A percentile compares a stretch with the other conserved stretches of the same genome.
These are phyloP conservation scores for Hypomecis atomaria DNA, from an alignment of 2,888 invertebrate genomes.

Conservation along the genomic window DNA sequence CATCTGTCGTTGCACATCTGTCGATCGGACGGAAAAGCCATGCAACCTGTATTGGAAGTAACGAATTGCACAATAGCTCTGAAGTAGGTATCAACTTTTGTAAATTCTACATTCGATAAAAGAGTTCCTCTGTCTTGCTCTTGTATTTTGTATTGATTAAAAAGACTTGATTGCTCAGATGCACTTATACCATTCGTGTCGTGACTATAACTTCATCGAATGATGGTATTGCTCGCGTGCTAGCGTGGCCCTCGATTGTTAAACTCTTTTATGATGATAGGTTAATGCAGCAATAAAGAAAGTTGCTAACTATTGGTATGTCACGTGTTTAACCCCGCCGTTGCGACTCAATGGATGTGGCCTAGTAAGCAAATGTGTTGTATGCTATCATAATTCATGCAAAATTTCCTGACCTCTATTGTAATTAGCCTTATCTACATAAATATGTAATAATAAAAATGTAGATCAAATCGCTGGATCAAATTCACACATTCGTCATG, in stretches of 20 bases:
- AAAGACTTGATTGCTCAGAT: conserved; percentile 7
- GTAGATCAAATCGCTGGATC: neutral
- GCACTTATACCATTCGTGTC: conserved; percentile 17
- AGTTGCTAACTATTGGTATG: conserved; percentile 25
- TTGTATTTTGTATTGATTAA: too few relatives aligned
- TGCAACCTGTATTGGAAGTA: conserved; percentile 37
- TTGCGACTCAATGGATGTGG: neutral
- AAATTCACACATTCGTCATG: neutral
- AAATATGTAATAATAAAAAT: too few relatives aligned
- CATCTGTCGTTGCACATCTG: conserved; percentile 60
- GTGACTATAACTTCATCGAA: conserved; percentile 25
- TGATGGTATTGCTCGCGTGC: conserved; percentile 24
- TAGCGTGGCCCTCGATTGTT: conserved; percentile 23
- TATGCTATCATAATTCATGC: neutral
- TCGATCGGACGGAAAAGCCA: conserved; percentile 46
- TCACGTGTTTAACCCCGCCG: conserved; percentile 11
- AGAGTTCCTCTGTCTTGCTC: neutral
- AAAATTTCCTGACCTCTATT: neutral
- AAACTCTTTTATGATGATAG: conserved; percentile 30
- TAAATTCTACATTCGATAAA: conserved; percentile 1
- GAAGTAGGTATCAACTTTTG: conserved; percentile 16
- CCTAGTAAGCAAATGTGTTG: conserved; percentile 15
- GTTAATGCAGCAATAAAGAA: conserved; percentile 30
- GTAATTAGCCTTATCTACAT: too few relatives aligned
- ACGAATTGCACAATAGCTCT: conserved; percentile 32